Percentiles rank a stretch among this genome's conserved stretches.
phyloP scores from a whole-genome alignment of 2,888 invertebrate genomes.

The Baccha elongata region DNA sequence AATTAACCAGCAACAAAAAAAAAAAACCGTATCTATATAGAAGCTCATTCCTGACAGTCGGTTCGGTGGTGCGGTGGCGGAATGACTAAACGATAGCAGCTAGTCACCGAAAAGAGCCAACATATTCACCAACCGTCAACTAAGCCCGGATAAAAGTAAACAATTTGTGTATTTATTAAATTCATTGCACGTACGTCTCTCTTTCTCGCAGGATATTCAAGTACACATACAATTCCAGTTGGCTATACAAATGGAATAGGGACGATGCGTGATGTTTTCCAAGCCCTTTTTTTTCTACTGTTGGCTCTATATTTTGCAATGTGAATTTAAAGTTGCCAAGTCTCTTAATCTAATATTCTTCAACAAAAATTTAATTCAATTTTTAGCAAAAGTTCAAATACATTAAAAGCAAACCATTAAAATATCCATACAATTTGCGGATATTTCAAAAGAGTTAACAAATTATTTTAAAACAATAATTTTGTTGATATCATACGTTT shows the following conservation, averaged over 20 bases:
- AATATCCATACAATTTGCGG: no score
- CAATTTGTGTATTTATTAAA: conserved; percentile 74
- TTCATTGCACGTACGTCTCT: conserved; percentile 71
- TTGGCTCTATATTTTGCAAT: conserved; percentile 19
- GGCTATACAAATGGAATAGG: conserved; percentile 8
- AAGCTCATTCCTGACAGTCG: conserved; percentile 19
- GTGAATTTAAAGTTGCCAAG: conserved; percentile 39
- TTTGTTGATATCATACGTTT: no score
- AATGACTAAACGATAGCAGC: conserved; percentile 66
- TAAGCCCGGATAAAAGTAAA: conserved; percentile 70
- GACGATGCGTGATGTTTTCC: conserved; percentile 48
- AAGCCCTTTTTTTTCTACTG: conserved; percentile 38
- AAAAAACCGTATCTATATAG: conserved; percentile 22
- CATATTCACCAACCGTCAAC: conserved; percentile 66
- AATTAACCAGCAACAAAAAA: conserved; percentile 52
- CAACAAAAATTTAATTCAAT: not conserved
- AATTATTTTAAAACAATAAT: no score
- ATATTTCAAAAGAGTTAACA: no score
- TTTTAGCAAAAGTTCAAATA: no score
- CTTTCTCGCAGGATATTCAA: conserved; percentile 67
- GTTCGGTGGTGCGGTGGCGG: conserved; percentile 10
- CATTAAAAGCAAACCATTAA: no score
- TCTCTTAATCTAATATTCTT: not conserved
- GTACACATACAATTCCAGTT: conserved; percentile 39
- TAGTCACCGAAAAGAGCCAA: conserved; percentile 61